A percentile compares a stretch with the other conserved stretches of the same genome.
These are phyloP conservation scores for Cyanoramphus novaezelandiae DNA, from an alignment of 2,113 vertebrate genomes.

Conservation along the genomic window DNA sequence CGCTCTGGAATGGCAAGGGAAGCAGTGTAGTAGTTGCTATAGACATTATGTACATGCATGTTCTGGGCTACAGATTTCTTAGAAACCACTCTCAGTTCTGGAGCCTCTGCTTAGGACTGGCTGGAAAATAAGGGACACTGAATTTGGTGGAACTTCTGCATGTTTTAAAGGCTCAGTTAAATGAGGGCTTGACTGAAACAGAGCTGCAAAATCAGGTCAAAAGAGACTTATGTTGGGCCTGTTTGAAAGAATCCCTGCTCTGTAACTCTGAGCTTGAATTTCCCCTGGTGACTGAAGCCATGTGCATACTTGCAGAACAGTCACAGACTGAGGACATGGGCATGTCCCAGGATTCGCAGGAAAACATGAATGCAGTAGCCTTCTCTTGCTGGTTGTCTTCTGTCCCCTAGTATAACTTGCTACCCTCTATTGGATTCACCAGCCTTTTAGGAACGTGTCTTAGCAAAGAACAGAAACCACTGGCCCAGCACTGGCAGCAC, in stretches of 20 bases:
- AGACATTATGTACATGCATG: not conserved
- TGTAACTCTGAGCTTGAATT: slow-evolving; percentile 5
- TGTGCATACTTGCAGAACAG: not conserved
- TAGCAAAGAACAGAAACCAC: not conserved
- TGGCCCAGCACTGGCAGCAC: not conserved
- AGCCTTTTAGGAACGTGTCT: not conserved
- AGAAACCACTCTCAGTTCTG: not conserved
- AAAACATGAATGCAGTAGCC: not conserved
- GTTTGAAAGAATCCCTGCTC: not conserved
- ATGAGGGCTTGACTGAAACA: slow-evolving; percentile 29
- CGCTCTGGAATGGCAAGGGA: not conserved
- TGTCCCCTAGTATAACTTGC: not conserved
- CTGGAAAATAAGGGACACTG: not conserved
- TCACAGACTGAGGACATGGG: not conserved
- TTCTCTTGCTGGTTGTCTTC: not conserved
- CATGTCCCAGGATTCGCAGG: not conserved
- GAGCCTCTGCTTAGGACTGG: not conserved
- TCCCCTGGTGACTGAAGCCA: slow-evolving; percentile 1
- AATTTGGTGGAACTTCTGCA: not conserved
- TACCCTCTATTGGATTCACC: not conserved
- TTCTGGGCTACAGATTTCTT: not conserved
- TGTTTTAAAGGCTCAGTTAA: not conserved
- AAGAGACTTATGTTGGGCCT: not conserved
- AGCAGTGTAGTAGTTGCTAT: not conserved
- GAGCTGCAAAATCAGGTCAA: slow-evolving; percentile 41